phyloP scores from a whole-genome alignment of 1,140 invertebrate species.

The Achatina immaculata region DNA sequence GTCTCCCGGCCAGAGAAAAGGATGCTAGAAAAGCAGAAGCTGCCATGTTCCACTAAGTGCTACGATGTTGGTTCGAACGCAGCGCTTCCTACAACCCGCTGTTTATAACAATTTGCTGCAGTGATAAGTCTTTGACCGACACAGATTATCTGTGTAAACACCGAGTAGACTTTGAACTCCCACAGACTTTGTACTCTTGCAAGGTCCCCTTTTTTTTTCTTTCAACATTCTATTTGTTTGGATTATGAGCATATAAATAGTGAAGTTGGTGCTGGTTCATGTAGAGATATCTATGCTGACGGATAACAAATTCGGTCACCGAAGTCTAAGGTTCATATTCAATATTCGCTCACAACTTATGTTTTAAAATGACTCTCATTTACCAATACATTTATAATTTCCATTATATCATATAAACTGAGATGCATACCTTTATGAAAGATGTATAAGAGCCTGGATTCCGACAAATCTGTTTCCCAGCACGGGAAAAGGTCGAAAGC shows the following conservation, averaged over 20 bases:
- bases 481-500: conserved; percentile 8
- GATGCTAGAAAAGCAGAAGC: neutral
- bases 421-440: neutral
- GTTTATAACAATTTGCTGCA: neutral
- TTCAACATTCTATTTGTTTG: too few relatives aligned
- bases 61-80: too few relatives aligned
- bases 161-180: neutral
- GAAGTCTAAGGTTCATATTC: neutral
- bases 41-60: neutral
- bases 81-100: too few relatives aligned
- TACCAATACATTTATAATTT: neutral
- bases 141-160: neutral
- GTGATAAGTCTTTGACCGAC: neutral
- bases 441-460: neutral
- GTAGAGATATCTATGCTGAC: neutral
- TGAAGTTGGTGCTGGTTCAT: neutral
- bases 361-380: neutral
- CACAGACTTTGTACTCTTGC: neutral
- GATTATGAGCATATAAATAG: neutral
- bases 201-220: neutral
- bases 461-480: neutral
- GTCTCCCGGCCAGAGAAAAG: neutral
- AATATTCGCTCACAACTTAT: neutral
- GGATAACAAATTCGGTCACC: neutral
- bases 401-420: neutral